These are phyloP conservation scores for Myopa testacea DNA, from an alignment of 2,888 invertebrate species.

Conservation along the genomic window DNA sequence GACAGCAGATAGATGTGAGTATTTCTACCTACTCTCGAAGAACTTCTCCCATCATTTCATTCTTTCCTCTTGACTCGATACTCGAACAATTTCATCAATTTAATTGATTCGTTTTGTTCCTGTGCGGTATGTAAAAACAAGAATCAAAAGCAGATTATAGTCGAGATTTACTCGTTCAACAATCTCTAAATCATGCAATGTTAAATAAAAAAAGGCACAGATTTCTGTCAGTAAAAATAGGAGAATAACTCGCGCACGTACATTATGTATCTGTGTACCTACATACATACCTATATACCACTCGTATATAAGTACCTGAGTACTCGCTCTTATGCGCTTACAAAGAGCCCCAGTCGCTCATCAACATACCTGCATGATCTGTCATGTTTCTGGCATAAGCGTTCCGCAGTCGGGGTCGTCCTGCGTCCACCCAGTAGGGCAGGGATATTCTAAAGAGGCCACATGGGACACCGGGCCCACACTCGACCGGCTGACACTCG, in stretches of 20 bases:
- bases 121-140: too few relatives aligned
- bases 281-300: not conserved
- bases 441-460: slow-evolving; percentile 58
- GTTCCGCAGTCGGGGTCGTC: slow-evolving; percentile 44
- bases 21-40: too few relatives aligned
- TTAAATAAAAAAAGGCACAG: not conserved
- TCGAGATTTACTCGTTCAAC: not conserved
- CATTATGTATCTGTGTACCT: not conserved
- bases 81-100: too few relatives aligned
- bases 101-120: too few relatives aligned
- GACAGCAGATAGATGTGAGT: too few relatives aligned
- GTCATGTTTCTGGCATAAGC: not conserved
- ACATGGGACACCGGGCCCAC: slow-evolving; percentile 47
- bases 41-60: too few relatives aligned
- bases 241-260: not conserved
- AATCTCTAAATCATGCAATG: not conserved
- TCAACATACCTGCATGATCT: slow-evolving; percentile 1
- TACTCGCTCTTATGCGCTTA: not conserved
- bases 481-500: slow-evolving; percentile 47
- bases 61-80: too few relatives aligned
- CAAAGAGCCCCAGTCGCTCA: not conserved
- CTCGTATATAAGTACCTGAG: too few relatives aligned
- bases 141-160: too few relatives aligned
- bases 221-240: too few relatives aligned
- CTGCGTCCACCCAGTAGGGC: slow-evolving; percentile 59